Evolutionary conservation across 2,797 vertebrate genomes (phyloP).

Genomic region (Heterohyrax brucei): DNA sequence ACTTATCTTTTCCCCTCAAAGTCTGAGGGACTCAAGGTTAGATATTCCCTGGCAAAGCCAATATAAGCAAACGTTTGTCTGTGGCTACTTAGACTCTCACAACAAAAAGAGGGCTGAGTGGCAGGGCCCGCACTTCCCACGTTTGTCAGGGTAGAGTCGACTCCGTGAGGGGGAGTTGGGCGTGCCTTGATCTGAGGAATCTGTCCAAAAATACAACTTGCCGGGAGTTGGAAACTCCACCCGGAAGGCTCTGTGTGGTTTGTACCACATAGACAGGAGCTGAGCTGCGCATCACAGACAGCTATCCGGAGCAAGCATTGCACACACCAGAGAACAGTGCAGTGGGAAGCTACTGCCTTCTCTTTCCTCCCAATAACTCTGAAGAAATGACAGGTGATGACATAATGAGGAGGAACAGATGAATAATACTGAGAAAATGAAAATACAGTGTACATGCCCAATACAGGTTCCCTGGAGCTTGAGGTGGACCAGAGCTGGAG

Average conservation of each 20-base stretch:
- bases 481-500: not conserved
- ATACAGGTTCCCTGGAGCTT: rapidly evolving
- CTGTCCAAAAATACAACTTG: not conserved
- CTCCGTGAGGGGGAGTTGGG: too few relatives aligned
- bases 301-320: rapidly evolving
- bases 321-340: rapidly evolving
- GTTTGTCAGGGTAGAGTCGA: not conserved
- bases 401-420: not conserved
- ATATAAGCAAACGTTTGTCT: not conserved
- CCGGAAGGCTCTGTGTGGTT: rapidly evolving
- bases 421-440: not conserved
- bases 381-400: not conserved
- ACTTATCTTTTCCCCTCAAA: not conserved
- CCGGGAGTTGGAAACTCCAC: not conserved
- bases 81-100: too few relatives aligned
- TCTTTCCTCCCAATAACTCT: not conserved
- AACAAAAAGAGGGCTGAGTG: not conserved
- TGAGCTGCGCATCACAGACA: not conserved
- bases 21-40: rapidly evolving
- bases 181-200: not conserved
- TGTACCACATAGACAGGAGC: rapidly evolving
- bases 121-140: rapidly evolving
- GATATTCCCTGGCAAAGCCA: not conserved
- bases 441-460: rapidly evolving
- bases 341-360: rapidly evolving